Evolutionary conservation across 2,888 invertebrate genomes (phyloP).

Genomic region (Lithophane semibrunnea): DNA sequence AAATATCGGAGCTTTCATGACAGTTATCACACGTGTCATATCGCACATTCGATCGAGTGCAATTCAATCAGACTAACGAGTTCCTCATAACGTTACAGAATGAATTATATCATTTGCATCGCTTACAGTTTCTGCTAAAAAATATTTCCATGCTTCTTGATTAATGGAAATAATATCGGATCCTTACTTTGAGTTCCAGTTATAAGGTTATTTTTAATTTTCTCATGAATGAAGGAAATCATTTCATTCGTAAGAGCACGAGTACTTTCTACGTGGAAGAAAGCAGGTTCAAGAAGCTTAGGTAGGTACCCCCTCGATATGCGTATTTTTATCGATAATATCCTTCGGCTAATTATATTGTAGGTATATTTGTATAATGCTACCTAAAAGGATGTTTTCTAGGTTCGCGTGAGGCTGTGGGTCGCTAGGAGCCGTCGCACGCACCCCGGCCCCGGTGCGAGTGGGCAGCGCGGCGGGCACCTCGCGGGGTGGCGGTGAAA

Average conservation of each 20-base stretch:
- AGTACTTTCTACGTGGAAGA: neutral
- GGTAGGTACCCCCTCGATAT: neutral
- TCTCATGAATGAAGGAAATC: neutral
- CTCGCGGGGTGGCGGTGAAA: conserved; percentile 79
- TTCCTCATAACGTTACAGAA: neutral
- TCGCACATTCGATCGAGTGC: neutral
- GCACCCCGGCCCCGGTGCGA: conserved; percentile 63
- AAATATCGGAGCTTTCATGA: conserved; percentile 1
- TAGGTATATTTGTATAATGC: neutral
- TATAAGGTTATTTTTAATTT: neutral
- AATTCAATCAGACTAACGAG: conserved; percentile 12
- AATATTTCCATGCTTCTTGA: conserved; percentile 6
- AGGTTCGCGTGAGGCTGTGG: neutral
- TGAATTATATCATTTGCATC: neutral
- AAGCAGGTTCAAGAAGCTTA: neutral
- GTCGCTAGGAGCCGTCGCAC: conserved; percentile 63
- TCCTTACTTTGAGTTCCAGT: neutral
- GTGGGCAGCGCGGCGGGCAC: conserved; percentile 25
- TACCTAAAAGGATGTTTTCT: neutral
- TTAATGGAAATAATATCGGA: neutral
- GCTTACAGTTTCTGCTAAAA: neutral
- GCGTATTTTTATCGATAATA: neutral
- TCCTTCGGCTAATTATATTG: neutral
- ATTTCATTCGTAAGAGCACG: neutral
- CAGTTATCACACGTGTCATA: neutral